These are phyloP conservation scores for Corythornis leucogaster DNA, from an alignment of 2,797 vertebrate genomes.

Conservation along the genomic window DNA sequence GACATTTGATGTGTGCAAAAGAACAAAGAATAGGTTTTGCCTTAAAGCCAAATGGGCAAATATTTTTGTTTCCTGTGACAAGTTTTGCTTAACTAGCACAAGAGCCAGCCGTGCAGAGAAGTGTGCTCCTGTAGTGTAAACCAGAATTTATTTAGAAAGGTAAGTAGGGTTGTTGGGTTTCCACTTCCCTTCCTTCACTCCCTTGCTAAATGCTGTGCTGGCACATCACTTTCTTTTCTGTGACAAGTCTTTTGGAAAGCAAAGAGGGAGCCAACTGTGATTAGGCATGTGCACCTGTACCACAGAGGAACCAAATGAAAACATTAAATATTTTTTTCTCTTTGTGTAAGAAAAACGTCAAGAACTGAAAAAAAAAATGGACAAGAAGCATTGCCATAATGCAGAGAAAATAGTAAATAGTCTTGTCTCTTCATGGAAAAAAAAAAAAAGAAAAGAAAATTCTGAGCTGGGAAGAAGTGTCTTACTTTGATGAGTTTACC, in stretches of 20 bases:
- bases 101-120: not conserved
- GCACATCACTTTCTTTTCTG: not conserved
- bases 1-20: not conserved
- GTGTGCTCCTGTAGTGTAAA: not conserved
- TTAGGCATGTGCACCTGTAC: slow-evolving; percentile 32
- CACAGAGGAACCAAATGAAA: not conserved
- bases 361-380: not conserved
- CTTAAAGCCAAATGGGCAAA: not conserved
- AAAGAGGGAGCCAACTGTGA: not conserved
- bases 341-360: not conserved
- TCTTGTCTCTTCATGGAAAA: too few relatives aligned
- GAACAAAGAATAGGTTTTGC: not conserved
- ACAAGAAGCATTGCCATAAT: not conserved
- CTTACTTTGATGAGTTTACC: not conserved
- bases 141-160: not conserved
- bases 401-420: not conserved
- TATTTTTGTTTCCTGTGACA: not conserved
- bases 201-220: not conserved
- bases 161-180: not conserved
- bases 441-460: not conserved
- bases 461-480: not conserved
- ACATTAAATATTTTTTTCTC: not conserved
- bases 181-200: not conserved
- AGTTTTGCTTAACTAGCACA: slow-evolving; percentile 5
- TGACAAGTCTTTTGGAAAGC: slow-evolving; percentile 3